These are phyloP conservation scores for Drosophila anceps DNA, from an alignment of 2,888 invertebrate species.

Conservation along the genomic window DNA sequence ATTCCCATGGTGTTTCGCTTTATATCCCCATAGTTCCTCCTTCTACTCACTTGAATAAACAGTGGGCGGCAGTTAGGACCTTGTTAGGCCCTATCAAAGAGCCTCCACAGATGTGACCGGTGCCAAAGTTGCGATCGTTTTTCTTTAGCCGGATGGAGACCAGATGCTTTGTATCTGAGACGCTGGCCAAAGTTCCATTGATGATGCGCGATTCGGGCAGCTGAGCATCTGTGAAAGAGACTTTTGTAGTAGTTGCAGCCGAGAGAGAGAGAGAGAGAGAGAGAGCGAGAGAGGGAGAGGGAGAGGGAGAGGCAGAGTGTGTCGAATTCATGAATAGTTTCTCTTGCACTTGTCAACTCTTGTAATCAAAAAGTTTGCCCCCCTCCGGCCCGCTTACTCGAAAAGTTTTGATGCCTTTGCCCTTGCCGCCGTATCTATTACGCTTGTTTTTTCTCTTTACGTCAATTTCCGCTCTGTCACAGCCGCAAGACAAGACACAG, in stretches of 20 bases:
- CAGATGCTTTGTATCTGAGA: slow-evolving; percentile 69
- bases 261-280: background rate
- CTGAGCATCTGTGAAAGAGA: background rate
- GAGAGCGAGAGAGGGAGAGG: background rate
- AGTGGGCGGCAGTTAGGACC: slow-evolving; percentile 84
- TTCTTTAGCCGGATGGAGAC: slow-evolving; percentile 81
- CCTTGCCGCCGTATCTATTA: slow-evolving; percentile 50
- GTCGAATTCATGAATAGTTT: background rate
- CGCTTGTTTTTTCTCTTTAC: slow-evolving; percentile 37
- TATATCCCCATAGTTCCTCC: background rate
- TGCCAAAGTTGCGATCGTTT: slow-evolving; percentile 77
- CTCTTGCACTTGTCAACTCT: slow-evolving; percentile 1
- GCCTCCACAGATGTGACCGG: slow-evolving; percentile 83
- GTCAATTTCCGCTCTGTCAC: slow-evolving; percentile 53
- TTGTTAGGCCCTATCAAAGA: slow-evolving; percentile 78
- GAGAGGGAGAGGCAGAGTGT: background rate
- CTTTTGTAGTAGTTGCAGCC: background rate
- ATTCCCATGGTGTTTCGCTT: background rate
- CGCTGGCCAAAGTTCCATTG: slow-evolving; percentile 74
- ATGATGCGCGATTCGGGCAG: slow-evolving; percentile 72
- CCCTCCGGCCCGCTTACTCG: background rate
- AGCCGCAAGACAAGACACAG: slow-evolving; percentile 26
- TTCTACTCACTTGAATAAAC: slow-evolving; percentile 80
- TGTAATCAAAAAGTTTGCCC: slow-evolving; percentile 2
- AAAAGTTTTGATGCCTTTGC: slow-evolving; percentile 8